These are phyloP conservation scores for Pteropus alecto DNA, from an alignment of 2,113 vertebrate species.

Conservation along the genomic window DNA sequence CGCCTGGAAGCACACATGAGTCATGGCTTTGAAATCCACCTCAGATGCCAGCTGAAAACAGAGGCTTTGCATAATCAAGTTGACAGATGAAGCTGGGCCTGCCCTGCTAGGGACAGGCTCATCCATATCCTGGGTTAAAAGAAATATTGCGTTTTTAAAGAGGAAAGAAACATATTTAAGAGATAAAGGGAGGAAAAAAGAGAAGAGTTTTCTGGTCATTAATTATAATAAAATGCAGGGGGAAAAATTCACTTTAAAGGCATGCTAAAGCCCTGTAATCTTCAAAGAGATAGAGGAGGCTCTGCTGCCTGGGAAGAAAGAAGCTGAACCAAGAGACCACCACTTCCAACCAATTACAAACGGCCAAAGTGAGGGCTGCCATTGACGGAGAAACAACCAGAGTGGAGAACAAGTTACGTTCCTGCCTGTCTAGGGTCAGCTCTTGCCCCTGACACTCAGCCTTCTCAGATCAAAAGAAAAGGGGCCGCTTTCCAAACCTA, in stretches of 20 bases:
- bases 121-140: conserved; percentile 87
- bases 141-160: conserved; percentile 87
- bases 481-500: neutral
- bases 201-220: conserved; percentile 85
- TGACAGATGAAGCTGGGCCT: conserved; percentile 84
- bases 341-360: neutral
- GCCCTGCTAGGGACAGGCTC: conserved; percentile 81
- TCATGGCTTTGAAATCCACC: conserved; percentile 83
- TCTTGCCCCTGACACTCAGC: neutral
- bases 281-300: conserved; percentile 83
- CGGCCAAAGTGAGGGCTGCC: neutral
- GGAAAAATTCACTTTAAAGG: conserved; percentile 84
- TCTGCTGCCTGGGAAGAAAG: conserved; percentile 62
- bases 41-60: conserved; percentile 83
- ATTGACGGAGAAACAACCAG: rapidly evolving
- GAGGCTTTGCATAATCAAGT: conserved; percentile 85
- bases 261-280: conserved; percentile 83
- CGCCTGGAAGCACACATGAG: conserved; percentile 67
- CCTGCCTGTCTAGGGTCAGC: neutral
- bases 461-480: neutral
- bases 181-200: conserved; percentile 83
- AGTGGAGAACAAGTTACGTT: neutral
- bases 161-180: conserved; percentile 88
- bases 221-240: conserved; percentile 84
- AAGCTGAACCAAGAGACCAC: neutral